Percentiles rank a stretch among this genome's conserved stretches.
These are phyloP conservation scores for Agrotis segetum DNA, from an alignment of 2,888 invertebrate genomes.

Conservation along the genomic window DNA sequence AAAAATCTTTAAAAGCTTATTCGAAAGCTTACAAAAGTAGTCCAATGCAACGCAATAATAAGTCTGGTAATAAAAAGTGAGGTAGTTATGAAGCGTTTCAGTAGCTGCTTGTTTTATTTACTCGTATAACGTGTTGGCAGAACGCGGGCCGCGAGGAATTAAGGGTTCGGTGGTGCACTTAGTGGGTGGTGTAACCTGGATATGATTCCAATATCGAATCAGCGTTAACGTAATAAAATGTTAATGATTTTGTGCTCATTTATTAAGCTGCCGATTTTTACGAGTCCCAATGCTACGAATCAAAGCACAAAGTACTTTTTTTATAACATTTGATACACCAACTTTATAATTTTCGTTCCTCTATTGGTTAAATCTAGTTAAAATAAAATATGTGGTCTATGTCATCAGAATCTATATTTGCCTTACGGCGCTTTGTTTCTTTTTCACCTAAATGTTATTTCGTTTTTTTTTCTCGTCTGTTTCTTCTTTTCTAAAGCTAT, in stretches of 20 bases:
- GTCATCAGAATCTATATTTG: slow-evolving; percentile 40
- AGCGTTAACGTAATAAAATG: not conserved
- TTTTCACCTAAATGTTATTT: slow-evolving; percentile 36
- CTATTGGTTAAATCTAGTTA: slow-evolving; percentile 13
- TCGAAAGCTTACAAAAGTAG: slow-evolving; percentile 66
- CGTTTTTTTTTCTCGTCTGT: slow-evolving; percentile 23
- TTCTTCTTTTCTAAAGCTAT: slow-evolving; percentile 35
- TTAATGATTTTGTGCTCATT: slow-evolving; percentile 8
- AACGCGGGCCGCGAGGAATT: slow-evolving; percentile 60
- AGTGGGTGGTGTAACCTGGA: slow-evolving; percentile 42
- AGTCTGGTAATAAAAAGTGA: slow-evolving; percentile 72
- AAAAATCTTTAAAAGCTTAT: slow-evolving; percentile 64
- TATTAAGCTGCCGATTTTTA: not conserved
- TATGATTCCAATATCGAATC: slow-evolving; percentile 24
- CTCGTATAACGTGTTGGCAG: slow-evolving; percentile 61
- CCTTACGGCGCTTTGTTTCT: slow-evolving; percentile 41
- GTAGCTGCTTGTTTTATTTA: slow-evolving; percentile 71
- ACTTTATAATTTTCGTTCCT: slow-evolving; percentile 15
- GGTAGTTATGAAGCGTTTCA: slow-evolving; percentile 74
- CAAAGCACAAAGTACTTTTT: slow-evolving; percentile 17
- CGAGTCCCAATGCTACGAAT: not conserved
- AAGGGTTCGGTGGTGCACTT: slow-evolving; percentile 47
- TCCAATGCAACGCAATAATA: slow-evolving; percentile 69
- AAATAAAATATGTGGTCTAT: slow-evolving; percentile 52
- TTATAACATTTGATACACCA: slow-evolving; percentile 24